Conservation (phyloP, 2,113 vertebrate species). For the Bombycilla garrulus region DNA sequence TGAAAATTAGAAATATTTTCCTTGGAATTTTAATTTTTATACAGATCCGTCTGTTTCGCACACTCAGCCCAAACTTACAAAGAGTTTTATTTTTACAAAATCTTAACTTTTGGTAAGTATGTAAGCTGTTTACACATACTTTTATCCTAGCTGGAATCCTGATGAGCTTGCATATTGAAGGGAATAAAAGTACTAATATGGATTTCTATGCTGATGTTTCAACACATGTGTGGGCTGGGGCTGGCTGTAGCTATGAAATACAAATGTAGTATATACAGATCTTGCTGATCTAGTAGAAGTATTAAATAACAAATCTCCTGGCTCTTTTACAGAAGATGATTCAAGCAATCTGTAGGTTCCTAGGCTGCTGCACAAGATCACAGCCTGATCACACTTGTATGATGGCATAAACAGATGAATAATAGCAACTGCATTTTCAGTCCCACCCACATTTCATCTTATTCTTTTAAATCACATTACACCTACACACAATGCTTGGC, state of each 20-base stretch:
- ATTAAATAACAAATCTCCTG: neutral
- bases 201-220: slow-evolving; percentile 22
- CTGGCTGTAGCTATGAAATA: neutral
- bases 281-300: slow-evolving; percentile 15
- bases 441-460: slow-evolving; percentile 21
- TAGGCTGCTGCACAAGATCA: neutral
- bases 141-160: neutral
- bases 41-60: neutral
- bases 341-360: neutral
- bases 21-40: neutral
- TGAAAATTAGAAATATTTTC: neutral
- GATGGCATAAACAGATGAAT: slow-evolving; percentile 44
- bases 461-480: neutral
- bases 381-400: neutral
- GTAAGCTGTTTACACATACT: neutral
- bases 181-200: neutral
- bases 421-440: slow-evolving; percentile 40
- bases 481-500: neutral
- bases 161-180: neutral
- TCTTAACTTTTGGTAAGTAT: neutral
- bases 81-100: neutral
- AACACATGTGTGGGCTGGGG: neutral
- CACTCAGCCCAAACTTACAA: neutral
- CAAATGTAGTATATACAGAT: neutral
- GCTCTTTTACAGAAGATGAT: neutral